Evolutionary conservation across 2,113 vertebrate species (phyloP).

Genomic region (Pandion haliaetus): DNA sequence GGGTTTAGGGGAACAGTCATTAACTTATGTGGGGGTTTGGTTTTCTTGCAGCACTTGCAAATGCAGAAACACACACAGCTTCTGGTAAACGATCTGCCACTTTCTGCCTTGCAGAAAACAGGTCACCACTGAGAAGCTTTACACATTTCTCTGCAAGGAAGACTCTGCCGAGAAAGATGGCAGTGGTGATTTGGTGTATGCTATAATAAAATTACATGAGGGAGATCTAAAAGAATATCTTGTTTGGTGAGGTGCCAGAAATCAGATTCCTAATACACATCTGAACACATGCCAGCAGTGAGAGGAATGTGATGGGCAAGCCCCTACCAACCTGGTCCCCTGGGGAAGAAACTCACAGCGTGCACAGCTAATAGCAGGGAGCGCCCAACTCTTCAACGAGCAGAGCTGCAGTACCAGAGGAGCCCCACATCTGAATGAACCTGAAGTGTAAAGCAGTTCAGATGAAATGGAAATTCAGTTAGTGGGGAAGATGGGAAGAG

Average conservation of each 20-base stretch:
- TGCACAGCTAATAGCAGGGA: background rate
- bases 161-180: background rate
- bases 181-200: background rate
- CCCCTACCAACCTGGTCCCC: background rate
- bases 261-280: background rate
- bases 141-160: background rate
- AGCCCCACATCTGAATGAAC: background rate
- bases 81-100: background rate
- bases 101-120: background rate
- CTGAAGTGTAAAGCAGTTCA: background rate
- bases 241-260: background rate
- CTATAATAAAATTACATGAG: background rate
- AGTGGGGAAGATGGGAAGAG: background rate
- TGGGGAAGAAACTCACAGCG: background rate
- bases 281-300: background rate
- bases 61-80: background rate
- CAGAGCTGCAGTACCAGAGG: background rate
- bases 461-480: background rate
- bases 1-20: background rate
- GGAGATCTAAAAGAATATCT: background rate
- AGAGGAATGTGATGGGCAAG: background rate
- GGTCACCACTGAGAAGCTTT: background rate
- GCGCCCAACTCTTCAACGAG: fast-evolving
- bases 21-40: background rate
- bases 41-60: background rate